Conservation (phyloP, 2,113 vertebrate genomes). For the Pterophyllum scalare region DNA sequence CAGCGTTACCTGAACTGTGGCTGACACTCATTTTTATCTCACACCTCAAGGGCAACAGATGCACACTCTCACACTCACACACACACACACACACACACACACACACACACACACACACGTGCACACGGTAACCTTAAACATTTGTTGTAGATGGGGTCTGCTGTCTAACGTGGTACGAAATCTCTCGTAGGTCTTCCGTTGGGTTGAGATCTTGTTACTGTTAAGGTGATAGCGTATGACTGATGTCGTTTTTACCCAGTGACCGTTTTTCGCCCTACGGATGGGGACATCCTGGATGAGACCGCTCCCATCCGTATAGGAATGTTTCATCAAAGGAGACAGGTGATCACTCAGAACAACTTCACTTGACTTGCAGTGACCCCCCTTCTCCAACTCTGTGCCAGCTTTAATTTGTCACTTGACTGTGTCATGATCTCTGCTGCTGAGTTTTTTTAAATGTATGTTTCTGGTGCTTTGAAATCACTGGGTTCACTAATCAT, state of each 20-base stretch:
- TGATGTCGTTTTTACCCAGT: neutral
- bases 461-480: too few relatives aligned
- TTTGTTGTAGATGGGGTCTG: neutral
- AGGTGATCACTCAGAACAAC: neutral
- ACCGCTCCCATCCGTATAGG: neutral
- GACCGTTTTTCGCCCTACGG: neutral
- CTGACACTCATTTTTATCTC: constrained; percentile 35
- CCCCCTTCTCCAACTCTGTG: neutral
- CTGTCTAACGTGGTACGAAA: neutral
- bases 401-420: neutral
- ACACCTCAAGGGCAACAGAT: neutral
- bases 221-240: neutral
- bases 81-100: neutral
- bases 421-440: too few relatives aligned
- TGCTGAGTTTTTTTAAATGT: too few relatives aligned
- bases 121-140: neutral
- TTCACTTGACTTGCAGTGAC: neutral
- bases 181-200: neutral
- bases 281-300: neutral
- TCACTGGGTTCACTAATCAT: too few relatives aligned
- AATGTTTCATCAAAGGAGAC: neutral
- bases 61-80: neutral
- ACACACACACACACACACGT: neutral
- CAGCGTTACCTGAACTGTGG: constrained; percentile 55
- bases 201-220: neutral